Base-by-base conservation (phyloP, 2,113 vertebrate species). In the Lamprologus callipterus region DNA sequence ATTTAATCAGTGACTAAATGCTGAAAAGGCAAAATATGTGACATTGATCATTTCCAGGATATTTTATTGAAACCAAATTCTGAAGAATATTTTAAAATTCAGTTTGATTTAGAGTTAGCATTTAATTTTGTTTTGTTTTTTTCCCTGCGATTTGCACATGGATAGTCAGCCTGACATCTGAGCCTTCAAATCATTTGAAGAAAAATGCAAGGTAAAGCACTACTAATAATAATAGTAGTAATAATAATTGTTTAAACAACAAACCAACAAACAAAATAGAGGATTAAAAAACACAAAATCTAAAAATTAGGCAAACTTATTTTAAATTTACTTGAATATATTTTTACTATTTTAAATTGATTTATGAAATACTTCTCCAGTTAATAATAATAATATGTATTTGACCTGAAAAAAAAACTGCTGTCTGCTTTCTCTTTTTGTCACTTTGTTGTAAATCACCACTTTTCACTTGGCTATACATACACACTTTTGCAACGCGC, bases 1-100 rank as follows among this genome's bases (percentile, higher is more conserved):
- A 89, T 92, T 90, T 87, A 78, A 92, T 94, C 90, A 83, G 47
- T 47, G 65, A 42, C 78, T 84, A 90, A 87, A 81, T 82, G 54
- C 86, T 88, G 81, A 83, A 88, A 91, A 85, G 47, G 65, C 70
- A 14, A 91, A 79, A 88, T 89, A 85, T 81, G 12, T 85, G 35
- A 89, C 31, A 63, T 84, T 26, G 63, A 26, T 89, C 55, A 89
- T 87, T 91, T 70, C 37, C 60, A 89, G 60, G 89, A 79, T 70
- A 60, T 92, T 85, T 85, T 87, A 55, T 79, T 88, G 45, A 88
- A 88, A 80, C 51, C 82, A 90, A 89, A 90, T 88, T 80, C 65
- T 54, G 9, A 33, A 11, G 37, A 53, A 37, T 87, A 79, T 45
- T 54, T 63, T 13, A 55, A 75, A 57, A 82, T 40, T 87, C 26